Base-by-base conservation (phyloP, 1,140 invertebrate genomes). In the Atta cephalotes region DNA sequence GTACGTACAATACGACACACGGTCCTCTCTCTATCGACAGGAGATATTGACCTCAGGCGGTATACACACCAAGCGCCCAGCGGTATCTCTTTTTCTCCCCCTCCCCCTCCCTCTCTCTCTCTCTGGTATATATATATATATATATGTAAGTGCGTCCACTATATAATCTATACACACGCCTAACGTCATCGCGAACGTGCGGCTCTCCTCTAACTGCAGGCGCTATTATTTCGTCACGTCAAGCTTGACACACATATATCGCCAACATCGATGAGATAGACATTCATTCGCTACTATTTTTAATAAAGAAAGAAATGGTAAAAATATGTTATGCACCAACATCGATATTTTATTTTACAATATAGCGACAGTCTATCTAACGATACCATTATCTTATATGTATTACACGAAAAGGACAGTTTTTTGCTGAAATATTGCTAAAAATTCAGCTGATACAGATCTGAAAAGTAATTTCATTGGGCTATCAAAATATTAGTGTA, bases 11-110 rank as follows among this genome's bases (percentile, higher is more conserved):
- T 45, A 63, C 58, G 53, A 78, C 16, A 78, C 80, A 49, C 35
- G 39, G 39, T 82, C 80, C 68, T 82, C 70, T 84, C 71, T 84
- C 81, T 76, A 87, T 91, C 89, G 66, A 90, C 80, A 53, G 70
- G 77, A 91, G 89, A 88, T 91, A 91, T 91, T 91, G 89, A 91
- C 89, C 89, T 81, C 89, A 78, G 88, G 80, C 74, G 51, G 25
- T 60, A 70, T 70, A 70, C 66, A 28, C 63, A 88, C 49, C 71
- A 65, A 25, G 56, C 56, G 28, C 12, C 25, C 80, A 45, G 35
- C 58, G 12, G 45, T 65, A 76, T 79, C 63, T 86, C 31, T 53
- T 25, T 66, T n/a, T 39, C 31, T 35, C 12, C 25, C 12, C 0
- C 0, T 3, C 31, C 3, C 0, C 31, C 31, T 3, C 63, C 65